phyloP scores from a whole-genome alignment of 2,888 invertebrate genomes.

The Isotomurus palustris region DNA sequence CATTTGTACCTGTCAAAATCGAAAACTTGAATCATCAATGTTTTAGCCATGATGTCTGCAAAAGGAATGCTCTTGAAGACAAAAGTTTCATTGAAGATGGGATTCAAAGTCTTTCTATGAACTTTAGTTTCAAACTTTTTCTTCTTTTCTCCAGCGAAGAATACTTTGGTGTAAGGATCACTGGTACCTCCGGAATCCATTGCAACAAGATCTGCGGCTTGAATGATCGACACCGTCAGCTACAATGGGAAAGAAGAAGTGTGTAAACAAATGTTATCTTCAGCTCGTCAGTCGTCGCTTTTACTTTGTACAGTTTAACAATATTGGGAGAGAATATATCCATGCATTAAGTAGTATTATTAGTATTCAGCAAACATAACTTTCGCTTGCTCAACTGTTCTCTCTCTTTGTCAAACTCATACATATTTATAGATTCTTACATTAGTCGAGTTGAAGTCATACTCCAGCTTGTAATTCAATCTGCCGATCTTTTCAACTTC shows the following conservation, averaged over 20 bases:
- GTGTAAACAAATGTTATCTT: too few relatives aligned
- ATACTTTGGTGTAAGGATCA: constrained; percentile 44
- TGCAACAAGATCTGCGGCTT: constrained; percentile 42
- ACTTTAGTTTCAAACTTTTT: constrained; percentile 46
- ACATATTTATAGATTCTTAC: constrained; percentile 23
- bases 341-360: too few relatives aligned
- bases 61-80: constrained; percentile 45
- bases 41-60: constrained; percentile 45
- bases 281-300: too few relatives aligned
- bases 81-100: constrained; percentile 42
- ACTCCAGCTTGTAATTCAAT: constrained; percentile 44
- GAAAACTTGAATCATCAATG: constrained; percentile 43
- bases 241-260: constrained; percentile 9
- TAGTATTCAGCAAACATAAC: background rate
- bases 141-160: constrained; percentile 43
- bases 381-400: background rate
- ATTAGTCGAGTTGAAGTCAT: constrained; percentile 44
- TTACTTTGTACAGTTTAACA: too few relatives aligned
- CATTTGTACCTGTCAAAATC: constrained; percentile 46
- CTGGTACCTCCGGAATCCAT: constrained; percentile 45
- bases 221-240: constrained; percentile 43
- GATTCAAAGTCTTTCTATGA: constrained; percentile 43
- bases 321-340: too few relatives aligned
- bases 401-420: too few relatives aligned
- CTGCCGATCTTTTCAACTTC: constrained; percentile 40